Conservation (phyloP, 2,888 invertebrate genomes). For the Drosophila borealis region DNA sequence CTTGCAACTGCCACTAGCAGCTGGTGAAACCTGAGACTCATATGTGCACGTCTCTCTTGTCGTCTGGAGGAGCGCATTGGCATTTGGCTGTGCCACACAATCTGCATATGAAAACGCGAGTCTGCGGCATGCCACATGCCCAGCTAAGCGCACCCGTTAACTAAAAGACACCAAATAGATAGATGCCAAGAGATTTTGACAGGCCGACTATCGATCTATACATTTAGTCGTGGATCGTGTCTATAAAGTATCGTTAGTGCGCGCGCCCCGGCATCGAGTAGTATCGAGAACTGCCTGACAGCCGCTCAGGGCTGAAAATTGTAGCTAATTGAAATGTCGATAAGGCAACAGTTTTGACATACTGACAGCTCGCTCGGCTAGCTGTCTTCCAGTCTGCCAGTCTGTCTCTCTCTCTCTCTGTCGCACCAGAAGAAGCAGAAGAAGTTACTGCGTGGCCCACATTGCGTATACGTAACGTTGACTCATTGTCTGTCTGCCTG, state of each 20-base stretch:
- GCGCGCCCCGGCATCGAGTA: constrained; percentile 1
- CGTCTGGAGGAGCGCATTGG: constrained; percentile 38
- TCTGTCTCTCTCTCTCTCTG: not conserved
- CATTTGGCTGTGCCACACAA: constrained; percentile 48
- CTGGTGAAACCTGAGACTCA: constrained; percentile 23
- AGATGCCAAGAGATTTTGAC: constrained; percentile 79
- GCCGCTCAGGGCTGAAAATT: constrained; percentile 64
- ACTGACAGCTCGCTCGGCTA: constrained; percentile 57
- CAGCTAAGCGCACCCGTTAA: constrained; percentile 43
- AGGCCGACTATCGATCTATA: constrained; percentile 70
- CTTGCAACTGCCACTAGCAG: constrained; percentile 8
- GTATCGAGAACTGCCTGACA: constrained; percentile 42
- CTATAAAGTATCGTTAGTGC: constrained; percentile 48
- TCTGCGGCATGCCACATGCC: constrained; percentile 39
- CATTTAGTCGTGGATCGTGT: constrained; percentile 19
- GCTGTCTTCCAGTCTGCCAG: constrained; percentile 14
- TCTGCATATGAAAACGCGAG: constrained; percentile 60
- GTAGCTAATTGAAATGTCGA: constrained; percentile 80
- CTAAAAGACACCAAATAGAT: constrained; percentile 63
- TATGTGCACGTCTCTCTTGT: constrained; percentile 44
- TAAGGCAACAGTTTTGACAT: constrained; percentile 76
- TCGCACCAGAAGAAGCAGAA: constrained; percentile 31
- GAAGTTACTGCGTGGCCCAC: constrained; percentile 69
- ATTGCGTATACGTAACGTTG: constrained; percentile 74
- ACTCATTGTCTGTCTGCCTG: constrained; percentile 52